These are phyloP conservation scores for Chrysomallon squamiferum DNA, from an alignment of 1,140 invertebrate genomes.

Conservation along the genomic window DNA sequence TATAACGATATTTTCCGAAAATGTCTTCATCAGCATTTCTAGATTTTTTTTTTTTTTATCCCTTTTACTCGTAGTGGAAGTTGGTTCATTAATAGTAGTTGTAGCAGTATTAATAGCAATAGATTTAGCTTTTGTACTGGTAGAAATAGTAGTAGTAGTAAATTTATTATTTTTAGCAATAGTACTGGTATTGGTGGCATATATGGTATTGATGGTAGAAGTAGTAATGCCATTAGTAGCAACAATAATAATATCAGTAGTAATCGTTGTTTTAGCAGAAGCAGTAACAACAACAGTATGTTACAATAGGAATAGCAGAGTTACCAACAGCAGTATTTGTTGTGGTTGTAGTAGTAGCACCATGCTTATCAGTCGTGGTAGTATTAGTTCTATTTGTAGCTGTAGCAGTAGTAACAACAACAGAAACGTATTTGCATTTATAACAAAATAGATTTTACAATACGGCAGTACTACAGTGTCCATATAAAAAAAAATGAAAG, in stretches of 20 bases:
- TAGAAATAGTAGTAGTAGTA: background rate
- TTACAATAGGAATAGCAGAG: background rate
- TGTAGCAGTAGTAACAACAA: background rate
- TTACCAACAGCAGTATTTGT: background rate
- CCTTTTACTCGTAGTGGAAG: no score
- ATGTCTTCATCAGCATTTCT: no score
- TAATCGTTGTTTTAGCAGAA: background rate
- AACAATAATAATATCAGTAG: background rate
- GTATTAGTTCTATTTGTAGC: background rate
- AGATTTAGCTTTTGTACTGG: no score
- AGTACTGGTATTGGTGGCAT: background rate
- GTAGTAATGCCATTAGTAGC: background rate
- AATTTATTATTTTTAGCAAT: background rate
- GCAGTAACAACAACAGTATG: background rate
- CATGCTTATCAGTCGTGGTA: no score
- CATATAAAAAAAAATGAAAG: no score
- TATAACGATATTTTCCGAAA: no score
- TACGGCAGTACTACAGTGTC: no score
- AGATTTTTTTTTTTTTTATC: no score
- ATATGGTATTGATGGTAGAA: background rate
- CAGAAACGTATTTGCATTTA: background rate
- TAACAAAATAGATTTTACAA: no score
- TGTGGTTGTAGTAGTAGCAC: no score
- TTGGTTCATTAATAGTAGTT: no score
- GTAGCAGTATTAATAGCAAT: no score